phyloP scores from a whole-genome alignment of 1,140 invertebrate genomes.

The Drosophila mayri region DNA sequence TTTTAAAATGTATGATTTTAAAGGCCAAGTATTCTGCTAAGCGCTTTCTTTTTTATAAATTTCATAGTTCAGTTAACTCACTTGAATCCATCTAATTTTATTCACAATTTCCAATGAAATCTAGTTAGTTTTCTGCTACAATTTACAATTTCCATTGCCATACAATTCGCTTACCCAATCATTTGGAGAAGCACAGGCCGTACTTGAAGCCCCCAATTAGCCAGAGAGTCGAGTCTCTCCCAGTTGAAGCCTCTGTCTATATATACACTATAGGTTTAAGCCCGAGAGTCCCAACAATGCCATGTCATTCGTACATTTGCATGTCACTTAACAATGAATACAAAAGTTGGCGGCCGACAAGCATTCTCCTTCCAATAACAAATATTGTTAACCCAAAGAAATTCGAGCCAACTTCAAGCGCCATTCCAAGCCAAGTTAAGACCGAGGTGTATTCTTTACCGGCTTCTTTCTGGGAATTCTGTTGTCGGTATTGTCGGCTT shows the following conservation, averaged over 20 bases:
- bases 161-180: slow-evolving; percentile 7
- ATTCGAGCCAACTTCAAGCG: slow-evolving; percentile 60
- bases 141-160: slow-evolving; percentile 4
- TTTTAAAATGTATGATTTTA: background rate
- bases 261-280: background rate
- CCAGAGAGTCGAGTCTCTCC: slow-evolving; percentile 8
- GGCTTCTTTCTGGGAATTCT: slow-evolving; percentile 61
- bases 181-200: slow-evolving; percentile 25
- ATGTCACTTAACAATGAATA: slow-evolving; percentile 73
- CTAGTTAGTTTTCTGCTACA: slow-evolving; percentile 17
- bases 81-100: background rate
- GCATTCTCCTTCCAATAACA: slow-evolving; percentile 38
- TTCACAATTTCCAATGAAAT: background rate
- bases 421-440: slow-evolving; percentile 10
- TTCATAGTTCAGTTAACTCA: background rate
- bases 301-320: slow-evolving; percentile 77
- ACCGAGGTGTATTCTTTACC: slow-evolving; percentile 19
- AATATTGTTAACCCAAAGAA: slow-evolving; percentile 51
- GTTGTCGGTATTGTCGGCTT: slow-evolving; percentile 24
- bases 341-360: slow-evolving; percentile 27
- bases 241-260: background rate
- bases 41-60: too few species aligned
- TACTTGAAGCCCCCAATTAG: slow-evolving; percentile 58
- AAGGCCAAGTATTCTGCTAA: too few species aligned
- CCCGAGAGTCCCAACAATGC: slow-evolving; percentile 29